Base-by-base conservation (phyloP, 2,113 vertebrate genomes). In the Microcebus jonahi region DNA sequence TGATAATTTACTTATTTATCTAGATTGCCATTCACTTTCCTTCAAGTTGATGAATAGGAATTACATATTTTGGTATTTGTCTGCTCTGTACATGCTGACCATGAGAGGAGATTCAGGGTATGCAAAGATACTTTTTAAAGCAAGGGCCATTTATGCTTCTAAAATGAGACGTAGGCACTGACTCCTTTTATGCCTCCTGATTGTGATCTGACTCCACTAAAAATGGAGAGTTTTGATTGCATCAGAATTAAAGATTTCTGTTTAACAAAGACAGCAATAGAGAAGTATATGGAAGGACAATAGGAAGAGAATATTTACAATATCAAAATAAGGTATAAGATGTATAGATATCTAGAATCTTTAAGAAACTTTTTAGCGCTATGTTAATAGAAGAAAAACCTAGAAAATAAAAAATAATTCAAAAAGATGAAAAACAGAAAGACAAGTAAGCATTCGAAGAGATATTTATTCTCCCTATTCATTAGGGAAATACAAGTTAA, bases 1-100 rank as follows among this genome's bases (percentile, higher is more conserved):
- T 57, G 18, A 59, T 61, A 67, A 75, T 86, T 77, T 25, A 70
- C 2, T 53, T n/a, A 61, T 57, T 89, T 90, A 59, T n/a, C 10
- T 68, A 88, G 70, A 88, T 59, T 92, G 68, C 55, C 68, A 31
- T 86, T 96, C 23, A 50, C 25, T 94, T 87, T 71, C 31, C 7
- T 79, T 86, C 10, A 59, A 36, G 4, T 36, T 67, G 27, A 84
- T 82, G 45, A 91, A 39, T 34, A 42, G 20, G 55, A 67, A 50
- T 42, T 39, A 11, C 14, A 6, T 63, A 48, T 67, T 84, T 70
- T 83, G 9, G 7, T 57, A 57, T 90, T 92, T 10, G 63, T 88
- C 29, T 88, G 10, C 15, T 68, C 0, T 94, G 29, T 34, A 42
- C 3, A 71, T 84, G 15, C 25, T 84, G 59, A 79, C 36, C 9